Percentiles rank a stretch among this genome's conserved stretches.
Evolutionary conservation across 2,113 vertebrate genomes (phyloP).

Genomic region (Equus przewalskii): DNA sequence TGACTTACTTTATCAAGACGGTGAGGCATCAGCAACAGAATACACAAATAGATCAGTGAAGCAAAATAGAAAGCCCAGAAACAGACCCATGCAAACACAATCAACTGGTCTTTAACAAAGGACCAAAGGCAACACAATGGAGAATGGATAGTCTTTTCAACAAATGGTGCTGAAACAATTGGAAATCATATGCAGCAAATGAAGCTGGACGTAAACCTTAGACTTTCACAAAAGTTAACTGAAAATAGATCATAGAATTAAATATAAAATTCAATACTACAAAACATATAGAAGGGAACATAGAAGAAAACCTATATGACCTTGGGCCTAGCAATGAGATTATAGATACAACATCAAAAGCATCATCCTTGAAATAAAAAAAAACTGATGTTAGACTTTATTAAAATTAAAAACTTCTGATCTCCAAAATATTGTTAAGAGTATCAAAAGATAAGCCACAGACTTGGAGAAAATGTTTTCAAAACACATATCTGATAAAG

Average conservation of each 20-base stretch:
- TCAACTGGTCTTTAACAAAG: constrained; percentile 4
- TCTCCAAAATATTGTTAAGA: not conserved
- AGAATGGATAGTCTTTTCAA: not conserved
- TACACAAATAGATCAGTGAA: not conserved
- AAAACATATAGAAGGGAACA: not conserved
- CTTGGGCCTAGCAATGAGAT: not conserved
- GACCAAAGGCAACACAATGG: not conserved
- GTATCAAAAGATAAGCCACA: not conserved
- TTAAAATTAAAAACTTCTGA: constrained; percentile 11
- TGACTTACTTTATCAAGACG: not conserved
- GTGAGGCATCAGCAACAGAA: not conserved
- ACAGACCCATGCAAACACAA: not conserved
- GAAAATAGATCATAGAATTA: not conserved
- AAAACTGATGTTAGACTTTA: not conserved
- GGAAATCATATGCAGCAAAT: not conserved
- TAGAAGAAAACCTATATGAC: not conserved
- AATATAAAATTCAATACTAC: not conserved
- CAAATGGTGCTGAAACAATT: not conserved
- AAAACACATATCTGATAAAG: not conserved
- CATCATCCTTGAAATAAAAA: constrained; percentile 20
- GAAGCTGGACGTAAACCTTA: not conserved
- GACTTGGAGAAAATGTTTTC: not conserved
- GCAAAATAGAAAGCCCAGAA: not conserved
- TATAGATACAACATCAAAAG: not conserved
- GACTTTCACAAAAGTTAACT: not conserved